These are phyloP conservation scores for Neofelis nebulosa DNA, from an alignment of 2,113 vertebrate species.

Conservation along the genomic window DNA sequence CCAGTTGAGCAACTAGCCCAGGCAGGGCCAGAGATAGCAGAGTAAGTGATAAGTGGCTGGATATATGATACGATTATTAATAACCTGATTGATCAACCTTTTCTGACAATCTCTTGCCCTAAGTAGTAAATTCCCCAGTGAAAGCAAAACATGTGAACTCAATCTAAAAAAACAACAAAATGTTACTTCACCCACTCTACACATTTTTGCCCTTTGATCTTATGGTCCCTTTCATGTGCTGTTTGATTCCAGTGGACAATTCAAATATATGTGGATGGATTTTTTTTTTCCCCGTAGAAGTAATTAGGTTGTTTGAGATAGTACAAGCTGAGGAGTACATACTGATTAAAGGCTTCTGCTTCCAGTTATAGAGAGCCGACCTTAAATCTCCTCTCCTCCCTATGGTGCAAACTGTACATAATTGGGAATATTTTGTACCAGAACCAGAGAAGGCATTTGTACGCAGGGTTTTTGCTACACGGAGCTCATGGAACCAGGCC, in stretches of 20 bases:
- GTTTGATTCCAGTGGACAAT: neutral
- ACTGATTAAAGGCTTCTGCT: slow-evolving; percentile 34
- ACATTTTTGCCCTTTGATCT: slow-evolving; percentile 42
- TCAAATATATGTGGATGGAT: slow-evolving; percentile 7
- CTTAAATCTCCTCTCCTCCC: neutral
- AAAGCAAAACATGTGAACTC: neutral
- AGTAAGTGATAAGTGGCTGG: neutral
- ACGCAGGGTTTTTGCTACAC: neutral
- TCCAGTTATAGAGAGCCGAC: neutral
- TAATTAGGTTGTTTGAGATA: slow-evolving; percentile 55
- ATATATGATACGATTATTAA: neutral
- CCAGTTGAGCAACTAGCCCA: neutral
- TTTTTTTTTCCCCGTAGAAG: neutral
- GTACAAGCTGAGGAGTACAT: neutral
- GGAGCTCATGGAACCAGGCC: neutral
- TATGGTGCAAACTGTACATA: neutral
- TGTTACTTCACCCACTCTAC: neutral
- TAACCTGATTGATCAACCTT: neutral
- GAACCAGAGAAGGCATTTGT: neutral
- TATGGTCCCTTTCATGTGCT: slow-evolving; percentile 8
- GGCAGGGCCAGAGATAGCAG: neutral
- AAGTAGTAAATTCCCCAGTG: neutral
- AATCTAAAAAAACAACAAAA: neutral
- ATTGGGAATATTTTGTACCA: neutral
- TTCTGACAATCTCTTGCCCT: neutral